phyloP scores from a whole-genome alignment of 64 coral and sea anemone genomes.

The Montipora efflorescens region DNA sequence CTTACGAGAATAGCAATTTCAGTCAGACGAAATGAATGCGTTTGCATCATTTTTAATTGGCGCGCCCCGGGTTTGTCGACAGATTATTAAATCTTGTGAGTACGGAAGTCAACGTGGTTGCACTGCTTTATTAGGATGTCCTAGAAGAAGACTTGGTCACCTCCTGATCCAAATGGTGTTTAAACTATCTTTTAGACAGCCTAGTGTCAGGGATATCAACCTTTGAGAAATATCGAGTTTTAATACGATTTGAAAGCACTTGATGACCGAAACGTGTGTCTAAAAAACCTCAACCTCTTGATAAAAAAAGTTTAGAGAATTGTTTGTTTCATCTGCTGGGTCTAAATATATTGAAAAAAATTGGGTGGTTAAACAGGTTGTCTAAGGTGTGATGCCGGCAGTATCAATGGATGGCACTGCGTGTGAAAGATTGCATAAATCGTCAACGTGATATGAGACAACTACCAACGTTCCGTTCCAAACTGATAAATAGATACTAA shows the following conservation, averaged over 20 bases:
- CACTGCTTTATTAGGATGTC: constrained; percentile 42
- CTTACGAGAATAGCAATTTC: constrained; percentile 2
- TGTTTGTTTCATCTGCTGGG: background rate
- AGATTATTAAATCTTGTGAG: background rate
- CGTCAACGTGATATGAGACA: background rate
- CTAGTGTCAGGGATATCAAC: constrained; percentile 44
- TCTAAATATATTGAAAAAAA: too few species aligned
- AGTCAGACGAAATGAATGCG: background rate
- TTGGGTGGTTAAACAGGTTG: too few species aligned
- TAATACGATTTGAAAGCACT: too few species aligned
- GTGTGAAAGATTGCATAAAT: too few species aligned
- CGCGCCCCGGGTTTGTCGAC: background rate
- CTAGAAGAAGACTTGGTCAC: constrained; percentile 38
- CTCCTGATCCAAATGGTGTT: background rate
- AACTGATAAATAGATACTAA: background rate
- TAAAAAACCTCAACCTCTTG: too few species aligned
- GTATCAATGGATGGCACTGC: too few species aligned
- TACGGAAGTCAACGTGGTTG: background rate
- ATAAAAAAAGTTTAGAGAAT: background rate
- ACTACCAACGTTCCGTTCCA: background rate
- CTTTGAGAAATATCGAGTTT: background rate
- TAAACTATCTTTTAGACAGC: constrained; percentile 21
- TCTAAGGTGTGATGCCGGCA: too few species aligned
- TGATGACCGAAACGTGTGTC: too few species aligned
- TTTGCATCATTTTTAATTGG: background rate